These are phyloP conservation scores for Pammene fasciana DNA, from an alignment of 2,888 invertebrate species.

Conservation along the genomic window DNA sequence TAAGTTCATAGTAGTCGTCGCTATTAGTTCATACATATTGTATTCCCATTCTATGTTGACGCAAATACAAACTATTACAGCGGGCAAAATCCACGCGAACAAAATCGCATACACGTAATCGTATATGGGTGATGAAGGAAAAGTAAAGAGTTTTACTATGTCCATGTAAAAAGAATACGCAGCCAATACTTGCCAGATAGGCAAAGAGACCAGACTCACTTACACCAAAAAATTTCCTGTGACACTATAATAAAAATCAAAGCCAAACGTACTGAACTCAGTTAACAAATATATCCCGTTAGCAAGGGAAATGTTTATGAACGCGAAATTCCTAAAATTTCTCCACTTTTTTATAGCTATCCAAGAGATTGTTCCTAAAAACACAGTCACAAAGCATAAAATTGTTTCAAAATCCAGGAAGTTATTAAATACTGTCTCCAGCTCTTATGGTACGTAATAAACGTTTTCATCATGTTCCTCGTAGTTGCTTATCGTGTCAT, in stretches of 20 bases:
- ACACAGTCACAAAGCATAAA: not conserved
- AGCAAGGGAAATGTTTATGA: conserved; percentile 4
- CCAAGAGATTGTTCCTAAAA: conserved; percentile 16
- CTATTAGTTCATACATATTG: not conserved
- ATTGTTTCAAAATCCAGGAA: not conserved
- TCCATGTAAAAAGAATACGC: conserved; percentile 29
- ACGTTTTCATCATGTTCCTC: not conserved
- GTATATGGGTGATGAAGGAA: conserved; percentile 1
- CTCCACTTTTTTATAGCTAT: conserved; percentile 25
- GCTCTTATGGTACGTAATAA: too few relatives aligned
- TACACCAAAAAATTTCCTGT: not conserved
- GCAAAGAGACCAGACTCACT: not conserved
- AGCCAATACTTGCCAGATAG: conserved; percentile 13
- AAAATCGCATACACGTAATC: conserved; percentile 16
- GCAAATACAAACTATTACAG: not conserved
- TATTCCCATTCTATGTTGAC: not conserved
- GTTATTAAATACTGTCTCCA: not conserved
- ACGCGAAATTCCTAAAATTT: conserved; percentile 22
- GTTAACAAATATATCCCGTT: not conserved
- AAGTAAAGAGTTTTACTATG: conserved; percentile 25
- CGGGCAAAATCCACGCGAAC: conserved; percentile 7
- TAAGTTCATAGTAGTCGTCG: conserved; percentile 6
- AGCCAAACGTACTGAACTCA: not conserved
- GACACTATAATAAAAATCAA: not conserved
- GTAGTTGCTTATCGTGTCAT: not conserved